Evolutionary conservation across 2,888 invertebrate species (phyloP), one percentile per base, ranked within the genome.

Genomic region (Salpingus planirostris): DNA sequence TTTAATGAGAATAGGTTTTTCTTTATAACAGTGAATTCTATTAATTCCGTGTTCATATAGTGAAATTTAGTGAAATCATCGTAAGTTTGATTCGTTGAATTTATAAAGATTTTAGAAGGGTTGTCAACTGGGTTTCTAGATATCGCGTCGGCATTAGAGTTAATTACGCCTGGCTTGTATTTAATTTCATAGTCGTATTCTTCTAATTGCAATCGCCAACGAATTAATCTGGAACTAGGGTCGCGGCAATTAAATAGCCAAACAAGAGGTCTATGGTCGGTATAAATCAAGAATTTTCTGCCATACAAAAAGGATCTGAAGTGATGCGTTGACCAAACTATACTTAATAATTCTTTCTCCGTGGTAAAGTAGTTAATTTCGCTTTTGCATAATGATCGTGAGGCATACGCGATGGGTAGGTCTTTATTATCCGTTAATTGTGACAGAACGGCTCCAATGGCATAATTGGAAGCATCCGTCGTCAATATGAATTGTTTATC

Each of bases 281-380:
- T 62, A 3, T 52, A 12, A 7, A 64, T 49, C 6, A 21, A 44
- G 29, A 63, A 64, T 36, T 54, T 44, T 15, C 48, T 44, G 10
- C 61, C 62, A 32, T 49, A 59, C 2, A 64, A 28, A 31, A 62
- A 64, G 2, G 60, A 57, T 15, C 59, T 12, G 36, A 60, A 64
- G 35, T 59, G 45, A 42, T 58, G 52, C 1, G 42, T 36, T 5
- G 41, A 43, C 53, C 55, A 61, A 3, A 62, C 44, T 5, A 65
- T 57, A 0, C 57, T 54, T 27, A 63, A 29, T 2, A 60, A 33
- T 47, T 64, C 61, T 24, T 48, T 49, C 44, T 65, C 60, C 1
- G 45, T 61, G 1, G 58, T 57, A 2, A 43, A 42, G 34, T 64
- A 64, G 27, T 59, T 62, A 3, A 14, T 18, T 49, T 61, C 58